phyloP scores from a whole-genome alignment of 2,888 invertebrate genomes.

The Drosophila histrio region DNA sequence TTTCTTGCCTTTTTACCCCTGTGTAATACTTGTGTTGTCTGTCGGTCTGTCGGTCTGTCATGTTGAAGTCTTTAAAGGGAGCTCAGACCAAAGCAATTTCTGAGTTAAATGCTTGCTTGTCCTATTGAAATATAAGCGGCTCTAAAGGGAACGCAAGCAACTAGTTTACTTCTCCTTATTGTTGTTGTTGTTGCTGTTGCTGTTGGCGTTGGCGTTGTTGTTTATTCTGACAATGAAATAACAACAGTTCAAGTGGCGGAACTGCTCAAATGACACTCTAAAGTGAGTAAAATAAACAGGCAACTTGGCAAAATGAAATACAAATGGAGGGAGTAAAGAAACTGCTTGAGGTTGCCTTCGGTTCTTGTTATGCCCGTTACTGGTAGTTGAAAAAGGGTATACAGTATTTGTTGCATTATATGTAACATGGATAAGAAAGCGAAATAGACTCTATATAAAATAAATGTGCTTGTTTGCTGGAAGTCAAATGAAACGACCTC shows the following conservation, averaged over 20 bases:
- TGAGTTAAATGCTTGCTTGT: constrained; percentile 2
- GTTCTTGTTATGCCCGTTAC: background rate
- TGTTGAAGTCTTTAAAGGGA: background rate
- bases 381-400: too few relatives aligned
- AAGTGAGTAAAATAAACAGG: constrained; percentile 46
- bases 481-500: too few relatives aligned
- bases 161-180: constrained; percentile 25
- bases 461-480: too few relatives aligned
- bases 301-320: constrained; percentile 8
- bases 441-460: too few relatives aligned
- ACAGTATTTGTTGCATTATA: too few relatives aligned
- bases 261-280: constrained; percentile 57
- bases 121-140: constrained; percentile 25
- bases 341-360: constrained; percentile 1
- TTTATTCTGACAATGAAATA: constrained; percentile 28
- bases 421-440: too few relatives aligned
- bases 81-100: constrained; percentile 1
- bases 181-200: background rate
- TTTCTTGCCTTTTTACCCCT: background rate
- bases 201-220: constrained; percentile 3
- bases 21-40: background rate
- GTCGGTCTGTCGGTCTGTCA: background rate
- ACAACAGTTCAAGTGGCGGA: constrained; percentile 46
- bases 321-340: background rate
- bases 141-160: constrained; percentile 20